Evolutionary conservation across 2,888 invertebrate species (phyloP).

Genomic region (Hedychridium roseum): DNA sequence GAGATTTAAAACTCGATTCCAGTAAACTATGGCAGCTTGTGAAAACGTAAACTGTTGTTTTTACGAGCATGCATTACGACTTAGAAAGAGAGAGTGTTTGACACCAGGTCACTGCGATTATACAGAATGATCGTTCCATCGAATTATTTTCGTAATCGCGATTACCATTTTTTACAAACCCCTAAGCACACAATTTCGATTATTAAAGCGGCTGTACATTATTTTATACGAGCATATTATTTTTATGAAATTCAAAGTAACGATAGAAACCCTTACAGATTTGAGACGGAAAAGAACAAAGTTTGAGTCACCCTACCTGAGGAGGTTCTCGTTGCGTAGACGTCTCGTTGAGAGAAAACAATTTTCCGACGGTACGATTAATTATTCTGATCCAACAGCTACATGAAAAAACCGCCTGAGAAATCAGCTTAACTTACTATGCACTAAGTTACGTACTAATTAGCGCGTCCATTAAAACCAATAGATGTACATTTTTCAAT

Average conservation of each 20-base stretch:
- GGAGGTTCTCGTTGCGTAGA: constrained; percentile 54
- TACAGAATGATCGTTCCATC: no score
- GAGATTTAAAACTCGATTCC: no score
- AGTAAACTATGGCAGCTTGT: no score
- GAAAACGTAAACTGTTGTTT: no score
- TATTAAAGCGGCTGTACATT: no score
- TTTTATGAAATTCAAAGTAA: constrained; percentile 18
- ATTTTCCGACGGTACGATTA: constrained; percentile 57
- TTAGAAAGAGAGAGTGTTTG: no score
- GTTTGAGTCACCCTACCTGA: constrained; percentile 56
- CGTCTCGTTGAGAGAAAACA: constrained; percentile 56
- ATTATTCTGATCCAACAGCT: constrained; percentile 35
- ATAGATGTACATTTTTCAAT: constrained; percentile 30
- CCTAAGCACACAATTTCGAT: no score
- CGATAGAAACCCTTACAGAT: constrained; percentile 48
- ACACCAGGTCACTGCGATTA: no score
- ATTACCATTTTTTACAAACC: not conserved
- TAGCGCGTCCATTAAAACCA: constrained; percentile 10
- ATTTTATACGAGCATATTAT: constrained; percentile 12
- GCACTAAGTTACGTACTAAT: constrained; percentile 28
- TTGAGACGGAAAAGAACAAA: constrained; percentile 59
- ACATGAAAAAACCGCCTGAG: constrained; percentile 20
- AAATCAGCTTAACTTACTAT: constrained; percentile 28
- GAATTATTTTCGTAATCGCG: no score
- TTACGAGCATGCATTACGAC: no score